phyloP scores from a whole-genome alignment of 1,140 invertebrate genomes.

The Oryctes rhinoceros region DNA sequence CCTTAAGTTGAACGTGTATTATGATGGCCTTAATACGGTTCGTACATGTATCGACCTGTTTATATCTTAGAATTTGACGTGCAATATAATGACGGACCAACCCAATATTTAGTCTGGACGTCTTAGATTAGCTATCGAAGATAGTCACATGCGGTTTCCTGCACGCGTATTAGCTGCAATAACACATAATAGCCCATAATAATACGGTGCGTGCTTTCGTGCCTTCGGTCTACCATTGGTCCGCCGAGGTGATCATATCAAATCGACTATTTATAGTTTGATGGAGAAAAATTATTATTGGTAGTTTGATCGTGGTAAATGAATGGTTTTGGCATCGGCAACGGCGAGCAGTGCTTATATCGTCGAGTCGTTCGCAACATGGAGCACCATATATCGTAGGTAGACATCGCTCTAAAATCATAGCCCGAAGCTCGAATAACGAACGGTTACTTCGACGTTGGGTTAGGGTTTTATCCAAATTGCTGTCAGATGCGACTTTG shows the following conservation, averaged over 20 bases:
- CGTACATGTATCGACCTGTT: not conserved
- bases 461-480: constrained; percentile 48
- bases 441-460: not conserved
- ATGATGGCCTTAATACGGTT: constrained; percentile 31
- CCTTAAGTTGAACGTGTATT: not conserved
- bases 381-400: constrained; percentile 23
- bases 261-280: constrained; percentile 58
- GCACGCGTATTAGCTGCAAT: constrained; percentile 60
- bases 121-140: constrained; percentile 53
- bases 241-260: constrained; percentile 55
- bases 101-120: constrained; percentile 46
- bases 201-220: constrained; percentile 56
- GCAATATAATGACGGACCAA: constrained; percentile 53
- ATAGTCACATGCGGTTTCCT: constrained; percentile 52
- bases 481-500: constrained; percentile 57
- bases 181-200: constrained; percentile 60
- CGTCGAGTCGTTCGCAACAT: not conserved
- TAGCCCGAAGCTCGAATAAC: constrained; percentile 49
- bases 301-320: constrained; percentile 53
- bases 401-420: constrained; percentile 55
- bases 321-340: constrained; percentile 45
- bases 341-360: constrained; percentile 40
- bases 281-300: constrained; percentile 59
- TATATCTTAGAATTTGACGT: constrained; percentile 47
- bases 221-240: constrained; percentile 52